These are phyloP conservation scores for Psittacara wagleri DNA, from an alignment of 2,113 vertebrate genomes.

Conservation along the genomic window DNA sequence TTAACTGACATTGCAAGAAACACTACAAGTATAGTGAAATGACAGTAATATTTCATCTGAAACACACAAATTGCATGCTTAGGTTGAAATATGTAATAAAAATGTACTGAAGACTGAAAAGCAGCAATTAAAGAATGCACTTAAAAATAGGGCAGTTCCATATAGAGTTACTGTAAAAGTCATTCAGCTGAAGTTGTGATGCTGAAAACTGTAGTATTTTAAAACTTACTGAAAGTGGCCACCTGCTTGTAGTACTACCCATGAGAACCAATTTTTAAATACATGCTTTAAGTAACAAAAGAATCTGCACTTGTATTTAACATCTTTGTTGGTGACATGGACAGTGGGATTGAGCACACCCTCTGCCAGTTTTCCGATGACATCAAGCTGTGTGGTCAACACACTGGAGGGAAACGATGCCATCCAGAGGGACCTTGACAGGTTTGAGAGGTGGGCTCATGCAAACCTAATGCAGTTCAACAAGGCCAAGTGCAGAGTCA, in stretches of 20 bases:
- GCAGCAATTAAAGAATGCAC: not conserved
- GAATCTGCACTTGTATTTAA: accelerated
- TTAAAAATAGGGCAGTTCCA: not conserved
- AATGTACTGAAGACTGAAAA: not conserved
- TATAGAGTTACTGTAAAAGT: not conserved
- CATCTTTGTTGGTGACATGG: not conserved
- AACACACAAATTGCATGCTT: not conserved
- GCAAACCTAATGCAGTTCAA: not conserved
- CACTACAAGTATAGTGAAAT: not conserved
- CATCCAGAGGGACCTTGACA: not conserved
- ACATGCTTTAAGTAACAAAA: not conserved
- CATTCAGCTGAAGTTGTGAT: not conserved
- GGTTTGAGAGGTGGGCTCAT: not conserved
- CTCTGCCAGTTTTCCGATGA: not conserved
- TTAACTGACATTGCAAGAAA: not conserved
- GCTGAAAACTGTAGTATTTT: not conserved
- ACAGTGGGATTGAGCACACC: not conserved
- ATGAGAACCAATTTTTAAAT: not conserved
- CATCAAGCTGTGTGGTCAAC: not conserved
- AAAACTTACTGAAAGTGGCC: not conserved
- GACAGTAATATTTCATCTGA: not conserved
- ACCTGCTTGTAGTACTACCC: not conserved
- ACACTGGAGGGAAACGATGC: not conserved
- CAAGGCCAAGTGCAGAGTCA: not conserved
- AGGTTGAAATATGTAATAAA: not conserved